phyloP scores from a whole-genome alignment of 2,888 invertebrate species.

The Agrotis puta region DNA sequence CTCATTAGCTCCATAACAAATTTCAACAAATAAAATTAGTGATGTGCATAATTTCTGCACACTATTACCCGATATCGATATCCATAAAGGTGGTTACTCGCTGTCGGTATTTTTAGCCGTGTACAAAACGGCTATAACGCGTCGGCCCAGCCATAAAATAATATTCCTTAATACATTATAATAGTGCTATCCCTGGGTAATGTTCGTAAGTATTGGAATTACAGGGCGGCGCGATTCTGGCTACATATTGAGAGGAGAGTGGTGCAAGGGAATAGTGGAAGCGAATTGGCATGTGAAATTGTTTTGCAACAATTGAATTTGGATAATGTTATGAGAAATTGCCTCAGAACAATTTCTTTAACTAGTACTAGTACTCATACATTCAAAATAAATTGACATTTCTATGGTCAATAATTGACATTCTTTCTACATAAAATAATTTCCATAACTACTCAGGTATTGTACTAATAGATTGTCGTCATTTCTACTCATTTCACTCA shows the following conservation, averaged over 20 bases:
- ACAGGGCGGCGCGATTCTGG: conserved; percentile 87
- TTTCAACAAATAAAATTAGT: conserved; percentile 62
- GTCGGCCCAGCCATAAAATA: conserved; percentile 87
- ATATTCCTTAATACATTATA: conserved; percentile 91
- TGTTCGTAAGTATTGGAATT: conserved; percentile 90
- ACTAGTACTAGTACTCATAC: background rate
- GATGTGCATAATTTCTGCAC: conserved; percentile 52
- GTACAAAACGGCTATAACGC: conserved; percentile 83
- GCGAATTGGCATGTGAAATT: conserved; percentile 19
- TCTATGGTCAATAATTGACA: background rate
- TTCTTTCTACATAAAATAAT: background rate
- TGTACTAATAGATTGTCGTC: no score
- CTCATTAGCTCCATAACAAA: conserved; percentile 3
- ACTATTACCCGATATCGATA: conserved; percentile 56
- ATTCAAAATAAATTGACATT: background rate
- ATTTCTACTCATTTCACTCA: no score
- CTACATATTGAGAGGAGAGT: conserved; percentile 77
- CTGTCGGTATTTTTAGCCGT: conserved; percentile 84
- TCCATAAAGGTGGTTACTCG: conserved; percentile 61
- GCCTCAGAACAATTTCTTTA: background rate
- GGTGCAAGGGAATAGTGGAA: conserved; percentile 65
- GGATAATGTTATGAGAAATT: background rate
- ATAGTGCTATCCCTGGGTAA: conserved; percentile 89
- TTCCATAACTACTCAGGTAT: no score
- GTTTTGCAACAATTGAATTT: conserved; percentile 8